A percentile compares a stretch with the other conserved stretches of the same genome.
These are phyloP conservation scores for Eriocheir sinensis DNA, from an alignment of 1,140 invertebrate genomes.

Conservation along the genomic window DNA sequence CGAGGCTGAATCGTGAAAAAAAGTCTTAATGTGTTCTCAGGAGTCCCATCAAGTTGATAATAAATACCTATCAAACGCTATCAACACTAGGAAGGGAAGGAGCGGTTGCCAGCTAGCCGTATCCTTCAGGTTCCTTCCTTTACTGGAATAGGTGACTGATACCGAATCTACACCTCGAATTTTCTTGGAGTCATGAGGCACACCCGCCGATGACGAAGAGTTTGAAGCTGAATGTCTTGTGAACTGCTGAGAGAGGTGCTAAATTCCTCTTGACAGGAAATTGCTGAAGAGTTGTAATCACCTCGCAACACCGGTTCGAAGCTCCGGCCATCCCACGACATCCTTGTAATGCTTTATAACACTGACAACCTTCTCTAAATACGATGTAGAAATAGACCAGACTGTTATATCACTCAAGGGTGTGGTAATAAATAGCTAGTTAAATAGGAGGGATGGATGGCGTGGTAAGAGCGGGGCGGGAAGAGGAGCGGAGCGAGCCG, in stretches of 20 bases:
- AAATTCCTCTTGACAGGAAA: slow-evolving; percentile 23
- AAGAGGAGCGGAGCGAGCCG: neutral
- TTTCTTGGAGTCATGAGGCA: neutral
- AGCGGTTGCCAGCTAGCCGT: neutral
- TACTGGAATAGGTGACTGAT: neutral
- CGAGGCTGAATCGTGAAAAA: neutral
- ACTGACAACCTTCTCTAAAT: neutral
- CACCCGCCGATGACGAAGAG: neutral
- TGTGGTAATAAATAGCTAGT: neutral
- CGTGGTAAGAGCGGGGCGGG: neutral
- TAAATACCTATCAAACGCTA: neutral
- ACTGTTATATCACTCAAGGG: neutral
- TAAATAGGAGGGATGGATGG: neutral
- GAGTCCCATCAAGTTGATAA: neutral
- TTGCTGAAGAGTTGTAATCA: slow-evolving; percentile 10
- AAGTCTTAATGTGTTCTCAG: neutral
- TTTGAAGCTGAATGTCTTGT: neutral
- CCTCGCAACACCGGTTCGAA: neutral
- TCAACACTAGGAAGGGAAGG: neutral
- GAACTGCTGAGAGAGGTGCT: neutral
- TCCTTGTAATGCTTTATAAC: neutral
- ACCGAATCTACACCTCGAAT: no score
- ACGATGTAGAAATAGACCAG: neutral
- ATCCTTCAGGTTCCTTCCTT: neutral
- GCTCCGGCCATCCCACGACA: neutral